phyloP scores from a whole-genome alignment of 2,888 invertebrate genomes.

The Lasioglossum marginatum region DNA sequence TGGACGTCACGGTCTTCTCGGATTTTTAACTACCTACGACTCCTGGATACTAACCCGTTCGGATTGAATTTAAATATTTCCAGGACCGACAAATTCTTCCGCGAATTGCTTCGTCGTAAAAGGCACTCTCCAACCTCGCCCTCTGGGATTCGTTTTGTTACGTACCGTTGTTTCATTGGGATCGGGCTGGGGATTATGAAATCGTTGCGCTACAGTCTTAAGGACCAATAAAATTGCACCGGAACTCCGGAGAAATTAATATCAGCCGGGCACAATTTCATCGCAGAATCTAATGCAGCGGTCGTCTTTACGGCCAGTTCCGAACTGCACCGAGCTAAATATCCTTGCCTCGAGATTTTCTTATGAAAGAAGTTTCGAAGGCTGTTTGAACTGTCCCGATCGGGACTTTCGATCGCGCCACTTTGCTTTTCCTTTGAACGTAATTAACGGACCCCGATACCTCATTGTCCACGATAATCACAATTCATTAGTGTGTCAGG shows the following conservation, averaged over 20 bases:
- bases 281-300: constrained; percentile 46
- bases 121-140: constrained; percentile 1
- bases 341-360: constrained; percentile 38
- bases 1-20: neutral
- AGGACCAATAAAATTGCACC: constrained; percentile 65
- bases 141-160: constrained; percentile 48
- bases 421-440: neutral
- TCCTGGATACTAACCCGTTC: constrained; percentile 63
- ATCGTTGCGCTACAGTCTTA: constrained; percentile 65
- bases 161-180: constrained; percentile 64
- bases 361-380: constrained; percentile 48
- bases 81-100: constrained; percentile 70
- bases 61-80: constrained; percentile 75
- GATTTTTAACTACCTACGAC: neutral
- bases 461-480: neutral
- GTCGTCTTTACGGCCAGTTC: constrained; percentile 51
- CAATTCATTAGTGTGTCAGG: neutral
- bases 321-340: constrained; percentile 39
- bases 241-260: constrained; percentile 64
- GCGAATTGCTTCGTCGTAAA: constrained; percentile 69
- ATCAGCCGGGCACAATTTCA: constrained; percentile 60
- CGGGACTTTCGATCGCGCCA: constrained; percentile 1
- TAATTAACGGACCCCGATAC: neutral
- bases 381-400: constrained; percentile 30
- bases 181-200: constrained; percentile 63